Evolutionary conservation across 1,140 invertebrate genomes (phyloP).

Genomic region (Orius insidiosus): DNA sequence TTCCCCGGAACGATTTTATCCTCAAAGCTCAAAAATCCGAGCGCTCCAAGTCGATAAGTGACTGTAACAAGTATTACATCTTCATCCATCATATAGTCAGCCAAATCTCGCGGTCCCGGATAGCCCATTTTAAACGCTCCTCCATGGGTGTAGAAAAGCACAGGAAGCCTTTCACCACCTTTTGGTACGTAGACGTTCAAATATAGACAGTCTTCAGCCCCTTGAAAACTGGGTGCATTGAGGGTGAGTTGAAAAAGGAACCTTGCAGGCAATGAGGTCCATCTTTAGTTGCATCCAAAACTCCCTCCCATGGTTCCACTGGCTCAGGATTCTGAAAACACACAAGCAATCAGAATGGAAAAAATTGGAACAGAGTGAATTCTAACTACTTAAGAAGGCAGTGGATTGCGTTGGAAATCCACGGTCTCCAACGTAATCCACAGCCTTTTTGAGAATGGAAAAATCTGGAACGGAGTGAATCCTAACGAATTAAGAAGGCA

Average conservation of each 20-base stretch:
- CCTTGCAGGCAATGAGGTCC: neutral
- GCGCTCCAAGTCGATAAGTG: slow-evolving; percentile 7
- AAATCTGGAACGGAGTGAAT: too few relatives aligned
- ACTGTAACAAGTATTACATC: slow-evolving; percentile 12
- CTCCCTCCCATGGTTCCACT: neutral
- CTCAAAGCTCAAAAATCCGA: slow-evolving; percentile 1
- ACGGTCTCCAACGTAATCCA: too few relatives aligned
- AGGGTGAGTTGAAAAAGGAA: too few relatives aligned
- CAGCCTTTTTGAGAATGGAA: too few relatives aligned
- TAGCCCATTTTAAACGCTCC: slow-evolving; percentile 2
- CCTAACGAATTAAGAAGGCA: too few relatives aligned
- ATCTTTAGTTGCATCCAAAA: slow-evolving; percentile 1
- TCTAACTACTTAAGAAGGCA: too few relatives aligned
- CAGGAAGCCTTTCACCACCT: slow-evolving; percentile 1
- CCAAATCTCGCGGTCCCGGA: neutral
- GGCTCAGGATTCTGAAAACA: neutral
- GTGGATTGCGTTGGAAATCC: too few relatives aligned
- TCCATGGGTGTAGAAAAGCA: slow-evolving; percentile 6
- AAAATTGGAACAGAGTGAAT: too few relatives aligned
- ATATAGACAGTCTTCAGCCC: neutral
- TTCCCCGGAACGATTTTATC: neutral
- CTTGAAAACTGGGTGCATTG: too few relatives aligned
- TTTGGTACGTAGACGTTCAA: slow-evolving; percentile 1
- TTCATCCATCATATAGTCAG: slow-evolving; percentile 11
- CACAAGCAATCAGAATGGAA: too few relatives aligned